These are phyloP conservation scores for Mesorhabditis sp. DNA, from an alignment of 2,888 invertebrate species.

Conservation along the genomic window DNA sequence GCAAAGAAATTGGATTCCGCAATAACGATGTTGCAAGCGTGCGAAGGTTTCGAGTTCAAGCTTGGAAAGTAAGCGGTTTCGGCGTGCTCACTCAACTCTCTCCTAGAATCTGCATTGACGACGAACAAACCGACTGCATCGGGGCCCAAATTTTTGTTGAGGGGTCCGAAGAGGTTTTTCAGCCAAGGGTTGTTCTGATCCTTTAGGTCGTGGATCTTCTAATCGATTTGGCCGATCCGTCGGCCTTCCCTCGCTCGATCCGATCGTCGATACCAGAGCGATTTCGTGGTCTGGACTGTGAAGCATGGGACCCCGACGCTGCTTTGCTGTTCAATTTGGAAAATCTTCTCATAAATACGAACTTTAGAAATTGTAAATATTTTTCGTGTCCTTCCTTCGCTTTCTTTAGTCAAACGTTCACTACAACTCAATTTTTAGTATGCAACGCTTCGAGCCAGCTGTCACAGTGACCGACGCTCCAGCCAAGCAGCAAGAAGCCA, in stretches of 20 bases:
- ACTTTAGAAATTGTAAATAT: too few relatives aligned
- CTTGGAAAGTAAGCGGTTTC: not conserved
- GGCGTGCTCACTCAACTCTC: not conserved
- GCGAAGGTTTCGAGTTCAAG: conserved; percentile 1
- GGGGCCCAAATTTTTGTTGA: not conserved
- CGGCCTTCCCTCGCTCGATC: not conserved
- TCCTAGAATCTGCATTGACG: not conserved
- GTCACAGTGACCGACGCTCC: conserved; percentile 14
- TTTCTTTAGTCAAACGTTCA: not conserved
- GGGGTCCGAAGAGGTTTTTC: not conserved
- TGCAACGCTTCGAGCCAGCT: not conserved
- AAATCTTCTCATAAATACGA: not conserved
- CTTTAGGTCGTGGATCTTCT: not conserved
- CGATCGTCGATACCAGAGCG: not conserved
- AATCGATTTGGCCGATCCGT: not conserved
- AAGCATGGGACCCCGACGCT: not conserved
- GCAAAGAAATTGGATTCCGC: conserved; percentile 2
- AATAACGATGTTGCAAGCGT: not conserved
- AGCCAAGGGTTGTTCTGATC: not conserved
- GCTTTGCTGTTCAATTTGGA: not conserved
- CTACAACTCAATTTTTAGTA: not conserved
- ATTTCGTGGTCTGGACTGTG: not conserved
- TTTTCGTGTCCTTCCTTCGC: not conserved
- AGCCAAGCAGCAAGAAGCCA: conserved; percentile 11
- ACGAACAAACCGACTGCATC: not conserved